Evolutionary conservation across 2,113 vertebrate species (phyloP).

Genomic region (Mesitornis unicolor): DNA sequence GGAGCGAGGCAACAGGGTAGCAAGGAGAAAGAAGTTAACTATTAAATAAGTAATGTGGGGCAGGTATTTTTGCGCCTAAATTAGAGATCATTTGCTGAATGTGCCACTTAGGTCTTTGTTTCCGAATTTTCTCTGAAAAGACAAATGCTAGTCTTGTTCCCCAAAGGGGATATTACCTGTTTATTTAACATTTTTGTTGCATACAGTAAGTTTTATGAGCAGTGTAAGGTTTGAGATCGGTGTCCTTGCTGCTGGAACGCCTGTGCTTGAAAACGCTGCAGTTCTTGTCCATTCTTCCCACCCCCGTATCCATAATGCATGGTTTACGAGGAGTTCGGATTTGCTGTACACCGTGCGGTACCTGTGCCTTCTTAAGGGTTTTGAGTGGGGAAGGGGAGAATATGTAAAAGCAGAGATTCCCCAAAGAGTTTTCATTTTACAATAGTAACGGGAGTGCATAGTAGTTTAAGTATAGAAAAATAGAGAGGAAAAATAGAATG

Average conservation of each 20-base stretch:
- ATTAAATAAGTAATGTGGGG: background rate
- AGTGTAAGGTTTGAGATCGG: background rate
- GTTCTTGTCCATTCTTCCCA: slow-evolving; percentile 29
- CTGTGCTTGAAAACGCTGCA: slow-evolving; percentile 33
- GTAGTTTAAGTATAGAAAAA: slow-evolving; percentile 46
- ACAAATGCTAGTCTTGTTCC: background rate
- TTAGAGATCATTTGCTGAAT: background rate
- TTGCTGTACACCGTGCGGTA: background rate
- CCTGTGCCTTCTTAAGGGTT: background rate
- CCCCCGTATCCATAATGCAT: slow-evolving; percentile 27
- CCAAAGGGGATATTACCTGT: background rate
- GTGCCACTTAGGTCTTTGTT: background rate
- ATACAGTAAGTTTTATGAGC: background rate
- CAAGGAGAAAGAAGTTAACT: background rate
- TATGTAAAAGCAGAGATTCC: background rate
- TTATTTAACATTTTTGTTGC: background rate
- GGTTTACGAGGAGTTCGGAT: slow-evolving; percentile 39
- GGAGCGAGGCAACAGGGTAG: background rate
- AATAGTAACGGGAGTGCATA: background rate
- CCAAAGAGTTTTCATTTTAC: slow-evolving; percentile 13
- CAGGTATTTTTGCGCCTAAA: background rate
- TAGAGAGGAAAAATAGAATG: slow-evolving; percentile 30
- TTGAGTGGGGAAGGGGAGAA: background rate
- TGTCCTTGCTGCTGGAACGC: slow-evolving; percentile 18
- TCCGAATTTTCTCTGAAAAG: background rate